phyloP scores from a whole-genome alignment of 2,113 vertebrate species.

The Protomyctophum bolini region DNA sequence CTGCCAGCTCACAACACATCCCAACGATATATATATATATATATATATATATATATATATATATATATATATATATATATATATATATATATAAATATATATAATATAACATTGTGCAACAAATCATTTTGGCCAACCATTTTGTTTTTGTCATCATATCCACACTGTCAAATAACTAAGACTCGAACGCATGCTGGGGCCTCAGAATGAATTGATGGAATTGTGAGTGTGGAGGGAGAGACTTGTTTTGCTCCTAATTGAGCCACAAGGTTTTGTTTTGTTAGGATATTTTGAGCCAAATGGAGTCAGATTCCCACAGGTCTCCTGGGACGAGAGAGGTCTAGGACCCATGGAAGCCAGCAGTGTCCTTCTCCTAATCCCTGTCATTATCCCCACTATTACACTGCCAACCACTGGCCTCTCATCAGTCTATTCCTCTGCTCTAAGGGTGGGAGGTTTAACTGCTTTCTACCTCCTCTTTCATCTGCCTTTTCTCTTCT shows the following conservation, averaged over 20 bases:
- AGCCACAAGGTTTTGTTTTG: constrained; percentile 68
- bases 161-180: not conserved
- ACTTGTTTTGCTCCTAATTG: constrained; percentile 65
- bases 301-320: constrained; percentile 70
- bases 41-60: too few relatives aligned
- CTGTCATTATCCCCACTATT: constrained; percentile 69
- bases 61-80: too few relatives aligned
- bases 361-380: constrained; percentile 68
- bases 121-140: not conserved
- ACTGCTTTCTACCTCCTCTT: constrained; percentile 50
- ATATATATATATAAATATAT: too few relatives aligned
- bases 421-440: constrained; percentile 70
- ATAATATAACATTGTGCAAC: too few relatives aligned
- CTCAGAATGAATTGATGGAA: constrained; percentile 21
- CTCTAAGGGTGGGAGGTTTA: constrained; percentile 25
- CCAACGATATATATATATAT: too few relatives aligned
- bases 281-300: constrained; percentile 68
- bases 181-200: too few relatives aligned
- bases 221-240: constrained; percentile 28
- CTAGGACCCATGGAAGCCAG: constrained; percentile 60
- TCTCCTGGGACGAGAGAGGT: constrained; percentile 66
- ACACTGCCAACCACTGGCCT: constrained; percentile 39
- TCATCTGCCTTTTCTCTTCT: constrained; percentile 66
- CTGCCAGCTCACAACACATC: too few relatives aligned
- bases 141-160: not conserved